phyloP scores from a whole-genome alignment of 2,113 vertebrate species.

The Aegypius monachus region DNA sequence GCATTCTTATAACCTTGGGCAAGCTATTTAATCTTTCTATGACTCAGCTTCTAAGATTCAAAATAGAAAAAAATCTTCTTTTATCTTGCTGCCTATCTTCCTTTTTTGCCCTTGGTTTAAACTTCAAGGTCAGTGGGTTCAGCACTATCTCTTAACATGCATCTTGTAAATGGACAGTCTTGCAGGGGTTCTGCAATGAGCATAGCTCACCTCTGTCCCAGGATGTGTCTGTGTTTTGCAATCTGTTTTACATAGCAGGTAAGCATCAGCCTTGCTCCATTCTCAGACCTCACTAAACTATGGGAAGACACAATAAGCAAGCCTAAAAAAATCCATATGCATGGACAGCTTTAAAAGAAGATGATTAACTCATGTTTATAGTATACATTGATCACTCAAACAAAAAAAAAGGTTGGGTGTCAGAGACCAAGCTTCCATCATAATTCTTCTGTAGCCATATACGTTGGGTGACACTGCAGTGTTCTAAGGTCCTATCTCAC shows the following conservation, averaged over 20 bases:
- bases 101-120: background rate
- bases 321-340: background rate
- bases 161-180: background rate
- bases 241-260: background rate
- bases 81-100: background rate
- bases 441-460: background rate
- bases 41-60: slow-evolving; percentile 20
- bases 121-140: background rate
- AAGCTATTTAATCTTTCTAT: background rate
- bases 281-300: background rate
- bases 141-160: background rate
- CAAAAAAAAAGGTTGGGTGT: background rate
- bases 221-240: background rate
- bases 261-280: background rate
- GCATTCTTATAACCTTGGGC: background rate
- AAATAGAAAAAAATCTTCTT: background rate
- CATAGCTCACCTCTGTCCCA: background rate
- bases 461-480: background rate
- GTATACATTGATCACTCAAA: background rate
- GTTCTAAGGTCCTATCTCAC: background rate
- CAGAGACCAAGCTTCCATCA: background rate
- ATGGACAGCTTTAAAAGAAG: background rate
- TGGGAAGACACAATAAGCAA: background rate
- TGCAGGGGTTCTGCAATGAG: background rate
- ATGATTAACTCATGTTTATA: background rate